Evolutionary conservation across 2,888 invertebrate species (phyloP).

Genomic region (Aethes cnicana): DNA sequence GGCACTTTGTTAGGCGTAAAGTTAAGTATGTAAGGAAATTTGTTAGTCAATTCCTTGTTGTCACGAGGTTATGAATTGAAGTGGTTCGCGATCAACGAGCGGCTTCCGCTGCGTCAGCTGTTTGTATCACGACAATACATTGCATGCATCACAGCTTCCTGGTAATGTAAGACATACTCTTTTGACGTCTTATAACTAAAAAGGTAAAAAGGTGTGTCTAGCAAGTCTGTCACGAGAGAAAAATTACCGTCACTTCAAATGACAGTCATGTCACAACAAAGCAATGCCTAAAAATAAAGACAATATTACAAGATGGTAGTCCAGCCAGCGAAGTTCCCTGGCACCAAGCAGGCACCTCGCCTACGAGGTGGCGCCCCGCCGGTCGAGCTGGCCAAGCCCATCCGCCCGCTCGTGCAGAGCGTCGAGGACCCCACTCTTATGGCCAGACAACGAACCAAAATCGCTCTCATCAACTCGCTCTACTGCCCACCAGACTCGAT

Average conservation of each 20-base stretch:
- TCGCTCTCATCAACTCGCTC: conserved; percentile 39
- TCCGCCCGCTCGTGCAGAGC: not conserved
- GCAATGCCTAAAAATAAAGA: not conserved
- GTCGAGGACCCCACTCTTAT: conserved; percentile 38
- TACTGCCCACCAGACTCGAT: conserved; percentile 34
- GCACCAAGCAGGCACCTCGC: not conserved
- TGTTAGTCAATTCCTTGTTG: conserved; percentile 78
- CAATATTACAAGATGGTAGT: not conserved
- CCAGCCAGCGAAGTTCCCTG: not conserved
- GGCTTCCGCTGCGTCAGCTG: conserved; percentile 75
- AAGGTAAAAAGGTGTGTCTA: conserved; percentile 25
- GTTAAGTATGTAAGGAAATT: conserved; percentile 62
- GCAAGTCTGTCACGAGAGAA: conserved; percentile 3
- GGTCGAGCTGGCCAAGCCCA: not conserved
- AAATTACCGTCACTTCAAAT: not conserved
- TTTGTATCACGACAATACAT: no score
- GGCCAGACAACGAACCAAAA: conserved; percentile 41
- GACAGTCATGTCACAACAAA: not conserved
- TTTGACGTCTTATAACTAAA: no score
- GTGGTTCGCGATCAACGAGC: conserved; percentile 80
- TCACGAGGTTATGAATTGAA: conserved; percentile 78
- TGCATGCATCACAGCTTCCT: no score
- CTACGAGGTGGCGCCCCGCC: no score
- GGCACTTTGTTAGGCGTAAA: conserved; percentile 29
- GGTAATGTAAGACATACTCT: no score